Percentiles rank a stretch among this genome's conserved stretches.
phyloP scores from a whole-genome alignment of 2,797 vertebrate species.

The Syngnathus rostellatus region DNA sequence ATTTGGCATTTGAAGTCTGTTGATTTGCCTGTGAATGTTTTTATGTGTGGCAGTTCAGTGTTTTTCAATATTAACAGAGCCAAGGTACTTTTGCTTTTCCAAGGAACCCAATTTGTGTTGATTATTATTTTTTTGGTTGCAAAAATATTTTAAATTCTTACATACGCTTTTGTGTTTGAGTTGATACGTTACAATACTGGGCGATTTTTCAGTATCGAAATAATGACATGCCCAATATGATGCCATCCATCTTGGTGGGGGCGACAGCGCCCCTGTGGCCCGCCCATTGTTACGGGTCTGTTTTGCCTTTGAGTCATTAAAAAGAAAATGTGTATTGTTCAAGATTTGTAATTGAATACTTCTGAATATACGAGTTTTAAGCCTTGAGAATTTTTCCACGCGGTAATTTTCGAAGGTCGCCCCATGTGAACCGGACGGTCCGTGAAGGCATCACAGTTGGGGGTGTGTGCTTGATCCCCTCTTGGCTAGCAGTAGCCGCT shows the following conservation, averaged over 20 bases:
- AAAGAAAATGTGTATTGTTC: no score
- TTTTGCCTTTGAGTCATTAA: no score
- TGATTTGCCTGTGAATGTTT: not conserved
- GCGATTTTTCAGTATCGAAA: not conserved
- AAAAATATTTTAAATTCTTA: no score
- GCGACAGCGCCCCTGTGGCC: no score
- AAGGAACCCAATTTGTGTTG: not conserved
- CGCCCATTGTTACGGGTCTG: no score
- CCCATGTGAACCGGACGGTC: not conserved
- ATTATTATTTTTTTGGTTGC: no score
- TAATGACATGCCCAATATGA: no score
- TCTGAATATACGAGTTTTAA: no score
- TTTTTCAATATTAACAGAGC: not conserved
- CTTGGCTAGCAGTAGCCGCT: not conserved
- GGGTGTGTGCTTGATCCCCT: not conserved
- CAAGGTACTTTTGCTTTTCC: not conserved
- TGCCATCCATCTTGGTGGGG: no score
- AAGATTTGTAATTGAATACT: no score
- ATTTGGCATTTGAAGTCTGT: constrained; percentile 68
- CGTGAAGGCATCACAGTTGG: not conserved
- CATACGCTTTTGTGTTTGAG: not conserved
- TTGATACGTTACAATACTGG: not conserved
- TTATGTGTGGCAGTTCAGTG: not conserved
- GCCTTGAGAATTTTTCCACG: not conserved
- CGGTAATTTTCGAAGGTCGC: not conserved